Percentiles rank a stretch among this genome's conserved stretches.
phyloP scores from a whole-genome alignment of 2,113 vertebrate genomes.

The Erythrocebus patas region DNA sequence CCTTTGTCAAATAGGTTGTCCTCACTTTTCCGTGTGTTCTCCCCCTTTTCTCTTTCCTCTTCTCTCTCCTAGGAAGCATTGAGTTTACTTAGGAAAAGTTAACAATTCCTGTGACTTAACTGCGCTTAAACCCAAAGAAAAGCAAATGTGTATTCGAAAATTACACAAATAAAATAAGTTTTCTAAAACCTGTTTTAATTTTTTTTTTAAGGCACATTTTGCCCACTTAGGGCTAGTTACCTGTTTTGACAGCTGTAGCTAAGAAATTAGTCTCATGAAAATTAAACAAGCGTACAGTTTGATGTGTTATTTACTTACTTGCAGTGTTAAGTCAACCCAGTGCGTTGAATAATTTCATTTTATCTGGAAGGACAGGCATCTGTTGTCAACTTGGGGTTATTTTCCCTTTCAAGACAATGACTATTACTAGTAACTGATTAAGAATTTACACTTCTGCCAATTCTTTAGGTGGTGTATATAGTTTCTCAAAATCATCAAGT shows the following conservation, averaged over 20 bases:
- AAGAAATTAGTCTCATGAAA: neutral
- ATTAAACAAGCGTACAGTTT: neutral
- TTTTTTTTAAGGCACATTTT: neutral
- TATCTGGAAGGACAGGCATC: neutral
- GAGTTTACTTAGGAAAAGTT: conserved; percentile 7
- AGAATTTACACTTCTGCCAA: neutral
- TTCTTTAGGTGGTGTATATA: neutral
- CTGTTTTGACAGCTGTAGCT: neutral
- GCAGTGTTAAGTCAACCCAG: neutral
- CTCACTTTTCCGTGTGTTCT: neutral
- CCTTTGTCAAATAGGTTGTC: neutral
- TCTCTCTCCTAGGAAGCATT: neutral
- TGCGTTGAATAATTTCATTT: conserved; percentile 32
- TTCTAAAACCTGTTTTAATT: neutral
- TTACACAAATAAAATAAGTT: conserved; percentile 48
- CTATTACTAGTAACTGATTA: neutral
- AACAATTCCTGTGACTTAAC: neutral
- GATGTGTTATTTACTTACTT: neutral
- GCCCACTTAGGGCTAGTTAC: neutral
- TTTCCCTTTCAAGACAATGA: neutral
- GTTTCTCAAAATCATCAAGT: neutral
- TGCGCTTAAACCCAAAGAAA: conserved; percentile 23
- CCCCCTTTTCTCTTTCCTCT: neutral
- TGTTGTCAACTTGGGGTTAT: neutral
- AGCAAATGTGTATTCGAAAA: conserved; percentile 32